Base-by-base conservation (phyloP, 2,113 vertebrate species). In the Cricetomys ansorgei region DNA sequence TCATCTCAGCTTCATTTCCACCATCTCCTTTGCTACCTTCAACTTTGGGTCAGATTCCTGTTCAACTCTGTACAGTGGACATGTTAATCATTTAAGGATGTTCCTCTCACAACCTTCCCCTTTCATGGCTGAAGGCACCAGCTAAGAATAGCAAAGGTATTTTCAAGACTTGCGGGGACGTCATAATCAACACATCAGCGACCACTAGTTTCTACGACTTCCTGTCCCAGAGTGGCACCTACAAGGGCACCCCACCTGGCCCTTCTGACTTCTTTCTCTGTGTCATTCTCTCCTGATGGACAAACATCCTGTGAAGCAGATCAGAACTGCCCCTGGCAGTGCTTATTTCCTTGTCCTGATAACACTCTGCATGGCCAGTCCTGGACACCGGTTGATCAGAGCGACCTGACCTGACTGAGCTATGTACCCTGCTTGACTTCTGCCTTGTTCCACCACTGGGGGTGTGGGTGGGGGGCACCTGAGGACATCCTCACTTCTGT, bases 31-130 rank as follows among this genome's bases (percentile, higher is more conserved):
- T 50, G 83, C 62, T 67, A 25, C 83, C 62, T 48, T 90, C 21
- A 76, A 77, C 57, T 90, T n/a, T 77, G 72, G 73, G 57, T 65
- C 88, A 90, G 88, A 90, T 77, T 77, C 43, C 88, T 90, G 43
- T 25, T 64, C 57, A 65, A 29, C 43, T 77, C 57, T 90, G 88
- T 55, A 45, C 31, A 67, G 57, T 19, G 50, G 88, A 50, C 34
- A 37, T n/a, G 73, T 90, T 77, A n/a, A 77, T 77, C 57, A 77
- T 64, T 76, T 16, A 90, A 90, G 72, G 43, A 64, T 45, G 57
- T 75, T 64, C 57, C 45, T 50, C 45, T 34, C 37, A 19, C 45
- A 48, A 57, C 53, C 50, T 50, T n/a, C 43, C 34, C 40, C 43
- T 34, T 27, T n/a, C 43, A 77, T n/a, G 73, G 88, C 73, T 77